phyloP scores from a whole-genome alignment of 2,113 vertebrate species.

The Mobula birostris region DNA sequence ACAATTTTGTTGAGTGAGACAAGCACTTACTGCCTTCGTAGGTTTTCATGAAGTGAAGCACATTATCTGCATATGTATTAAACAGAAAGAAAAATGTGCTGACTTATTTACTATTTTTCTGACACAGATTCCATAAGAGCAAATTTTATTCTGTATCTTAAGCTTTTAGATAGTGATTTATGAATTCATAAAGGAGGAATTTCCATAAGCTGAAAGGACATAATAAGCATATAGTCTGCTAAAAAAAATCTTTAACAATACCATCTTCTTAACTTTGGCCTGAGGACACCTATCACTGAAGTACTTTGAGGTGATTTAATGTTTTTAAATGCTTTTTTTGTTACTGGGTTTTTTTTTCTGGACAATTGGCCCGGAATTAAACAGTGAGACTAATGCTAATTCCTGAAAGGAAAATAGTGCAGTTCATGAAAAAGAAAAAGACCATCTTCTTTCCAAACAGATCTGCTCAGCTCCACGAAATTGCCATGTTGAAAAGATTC shows the following conservation, averaged over 20 bases:
- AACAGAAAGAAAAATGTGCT: not conserved
- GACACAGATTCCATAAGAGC: too few species aligned
- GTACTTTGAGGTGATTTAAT: conserved; percentile 30
- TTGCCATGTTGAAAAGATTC: conserved; percentile 26
- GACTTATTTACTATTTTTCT: too few species aligned
- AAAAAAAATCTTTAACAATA: not conserved
- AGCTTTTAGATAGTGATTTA: too few species aligned
- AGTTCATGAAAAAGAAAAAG: conserved; percentile 19
- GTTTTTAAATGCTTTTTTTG: conserved; percentile 46
- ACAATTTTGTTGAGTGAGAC: too few species aligned
- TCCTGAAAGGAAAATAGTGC: not conserved
- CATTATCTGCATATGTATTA: too few species aligned
- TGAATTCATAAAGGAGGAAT: too few species aligned
- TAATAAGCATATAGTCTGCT: not conserved
- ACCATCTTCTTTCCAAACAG: not conserved
- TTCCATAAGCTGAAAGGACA: too few species aligned
- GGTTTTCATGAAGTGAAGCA: too few species aligned
- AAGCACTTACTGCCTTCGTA: too few species aligned
- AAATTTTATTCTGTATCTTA: too few species aligned
- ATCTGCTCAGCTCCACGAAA: not conserved
- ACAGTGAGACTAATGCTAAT: conserved; percentile 33
- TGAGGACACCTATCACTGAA: not conserved
- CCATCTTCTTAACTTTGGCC: not conserved
- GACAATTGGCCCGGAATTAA: conserved; percentile 52
- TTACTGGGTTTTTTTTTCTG: conserved; percentile 45